Conservation (phyloP, 2,113 vertebrate species). For the Polypterus bichir region DNA sequence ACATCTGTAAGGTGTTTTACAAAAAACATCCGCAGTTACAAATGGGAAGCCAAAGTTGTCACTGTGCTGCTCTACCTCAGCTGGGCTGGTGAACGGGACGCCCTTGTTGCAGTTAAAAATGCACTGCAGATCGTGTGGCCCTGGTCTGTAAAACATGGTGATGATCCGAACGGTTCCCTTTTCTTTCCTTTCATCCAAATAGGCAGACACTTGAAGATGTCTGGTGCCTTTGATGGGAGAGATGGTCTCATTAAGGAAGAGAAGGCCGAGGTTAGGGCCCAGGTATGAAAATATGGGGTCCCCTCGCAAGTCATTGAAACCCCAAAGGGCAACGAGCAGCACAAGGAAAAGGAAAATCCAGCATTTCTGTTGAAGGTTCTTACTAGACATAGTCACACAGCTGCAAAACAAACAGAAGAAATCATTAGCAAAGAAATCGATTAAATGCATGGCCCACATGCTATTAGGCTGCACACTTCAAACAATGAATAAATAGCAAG, state of each 20-base stretch:
- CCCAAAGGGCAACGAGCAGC: too few relatives aligned
- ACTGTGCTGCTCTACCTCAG: constrained; percentile 32
- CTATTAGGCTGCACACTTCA: too few relatives aligned
- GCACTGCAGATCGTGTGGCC: constrained; percentile 43
- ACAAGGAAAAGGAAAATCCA: too few relatives aligned
- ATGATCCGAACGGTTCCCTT: constrained; percentile 38
- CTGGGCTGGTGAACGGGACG: constrained; percentile 5
- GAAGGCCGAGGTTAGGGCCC: too few relatives aligned
- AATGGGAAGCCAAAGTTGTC: constrained; percentile 57
- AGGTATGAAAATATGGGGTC: too few relatives aligned
- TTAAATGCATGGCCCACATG: too few relatives aligned
- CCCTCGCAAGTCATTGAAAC: too few relatives aligned
- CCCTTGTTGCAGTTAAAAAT: constrained; percentile 37
- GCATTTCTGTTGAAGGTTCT: too few relatives aligned
- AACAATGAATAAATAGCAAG: too few relatives aligned
- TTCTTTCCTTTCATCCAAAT: constrained; percentile 40
- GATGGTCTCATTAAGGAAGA: constrained; percentile 23
- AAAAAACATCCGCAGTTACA: constrained; percentile 31
- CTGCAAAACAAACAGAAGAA: too few relatives aligned
- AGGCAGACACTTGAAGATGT: constrained; percentile 49
- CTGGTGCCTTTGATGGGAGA: constrained; percentile 35
- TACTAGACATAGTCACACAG: too few relatives aligned
- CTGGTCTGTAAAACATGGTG: constrained; percentile 42
- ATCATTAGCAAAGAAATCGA: too few relatives aligned
- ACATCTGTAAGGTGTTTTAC: constrained; percentile 21